Percentiles rank a stretch among this genome's conserved stretches.
These are phyloP conservation scores for Climacteris rufus DNA, from an alignment of 2,113 vertebrate species.

Conservation along the genomic window DNA sequence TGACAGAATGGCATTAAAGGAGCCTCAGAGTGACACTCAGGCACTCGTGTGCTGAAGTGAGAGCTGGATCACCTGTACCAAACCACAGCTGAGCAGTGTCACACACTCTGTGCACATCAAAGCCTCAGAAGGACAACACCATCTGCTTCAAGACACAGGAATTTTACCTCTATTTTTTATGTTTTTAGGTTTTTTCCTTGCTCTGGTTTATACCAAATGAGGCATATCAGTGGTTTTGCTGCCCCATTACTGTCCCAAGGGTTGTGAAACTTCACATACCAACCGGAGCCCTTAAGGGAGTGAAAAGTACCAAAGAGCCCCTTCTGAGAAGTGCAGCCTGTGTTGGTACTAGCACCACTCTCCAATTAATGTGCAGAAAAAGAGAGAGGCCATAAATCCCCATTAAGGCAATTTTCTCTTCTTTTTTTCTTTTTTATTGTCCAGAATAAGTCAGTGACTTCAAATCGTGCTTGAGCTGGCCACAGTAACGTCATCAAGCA, in stretches of 20 bases:
- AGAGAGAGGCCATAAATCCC: not conserved
- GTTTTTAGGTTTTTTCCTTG: not conserved
- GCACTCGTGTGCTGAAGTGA: not conserved
- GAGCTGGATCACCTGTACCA: not conserved
- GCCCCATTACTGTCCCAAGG: not conserved
- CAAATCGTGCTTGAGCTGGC: not conserved
- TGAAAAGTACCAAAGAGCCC: not conserved
- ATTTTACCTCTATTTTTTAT: not conserved
- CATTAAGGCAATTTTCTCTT: fast-evolving
- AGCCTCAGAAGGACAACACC: not conserved
- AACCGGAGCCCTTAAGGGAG: not conserved
- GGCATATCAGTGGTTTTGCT: not conserved
- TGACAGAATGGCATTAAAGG: not conserved
- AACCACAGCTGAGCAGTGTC: not conserved
- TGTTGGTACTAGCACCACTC: not conserved
- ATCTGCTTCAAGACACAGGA: not conserved
- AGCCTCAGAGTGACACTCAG: not conserved
- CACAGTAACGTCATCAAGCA: not conserved
- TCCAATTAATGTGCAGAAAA: not conserved
- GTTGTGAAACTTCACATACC: not conserved
- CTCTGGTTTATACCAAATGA: not conserved
- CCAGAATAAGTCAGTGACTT: not conserved
- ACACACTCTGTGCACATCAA: not conserved
- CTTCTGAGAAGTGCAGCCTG: not conserved
- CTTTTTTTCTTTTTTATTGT: not conserved